Base-by-base conservation (phyloP, 1,140 invertebrate species). In the Drosophila saltans region DNA sequence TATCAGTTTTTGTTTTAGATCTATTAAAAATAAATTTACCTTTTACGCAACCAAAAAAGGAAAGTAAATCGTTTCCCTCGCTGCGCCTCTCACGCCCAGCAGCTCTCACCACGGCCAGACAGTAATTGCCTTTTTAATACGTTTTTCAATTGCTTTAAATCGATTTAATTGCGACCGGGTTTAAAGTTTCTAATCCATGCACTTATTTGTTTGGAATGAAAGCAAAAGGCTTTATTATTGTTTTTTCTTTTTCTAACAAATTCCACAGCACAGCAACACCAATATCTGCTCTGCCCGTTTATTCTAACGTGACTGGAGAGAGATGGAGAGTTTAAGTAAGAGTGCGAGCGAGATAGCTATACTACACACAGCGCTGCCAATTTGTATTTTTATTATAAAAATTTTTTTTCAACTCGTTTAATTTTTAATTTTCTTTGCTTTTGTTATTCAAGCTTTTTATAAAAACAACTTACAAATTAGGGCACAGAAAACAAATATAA, bases 211-310 rank as follows among this genome's bases (percentile, higher is more conserved):
- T 82, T 86, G 66, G 78, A 86, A 86, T 86, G 82, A 81, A 81
- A 85, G 55, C 78, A 83, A 75, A 71, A 65, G 65, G 61, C 55
- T 81, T 74, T 90, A 91, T 91, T 91, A 84, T 90, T 91, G 88
- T 91, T 91, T 91, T 90, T 88, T 91, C 88, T 91, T 91, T 72
- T 75, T 90, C 86, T 91, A 91, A 80, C 78, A 85, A 88, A 91
- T 88, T 90, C 78, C 80, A 85, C 80, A 85, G 77, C 81, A 85
- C 62, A 69, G 74, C 45, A 52, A 52, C 45, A 52, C 45, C 45
- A 52, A 8, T 52, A 52, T 52, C 45, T 52, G 45, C 45, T 78
- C 64, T 77, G 69, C 66, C 41, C 72, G 78, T 81, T 85, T 72
- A 63, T 85, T 85, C 78, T 69, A 69, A 70, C 66, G 63, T 74